Conservation (phyloP, 2,113 vertebrate species). For the Salvelinus namaycush region DNA sequence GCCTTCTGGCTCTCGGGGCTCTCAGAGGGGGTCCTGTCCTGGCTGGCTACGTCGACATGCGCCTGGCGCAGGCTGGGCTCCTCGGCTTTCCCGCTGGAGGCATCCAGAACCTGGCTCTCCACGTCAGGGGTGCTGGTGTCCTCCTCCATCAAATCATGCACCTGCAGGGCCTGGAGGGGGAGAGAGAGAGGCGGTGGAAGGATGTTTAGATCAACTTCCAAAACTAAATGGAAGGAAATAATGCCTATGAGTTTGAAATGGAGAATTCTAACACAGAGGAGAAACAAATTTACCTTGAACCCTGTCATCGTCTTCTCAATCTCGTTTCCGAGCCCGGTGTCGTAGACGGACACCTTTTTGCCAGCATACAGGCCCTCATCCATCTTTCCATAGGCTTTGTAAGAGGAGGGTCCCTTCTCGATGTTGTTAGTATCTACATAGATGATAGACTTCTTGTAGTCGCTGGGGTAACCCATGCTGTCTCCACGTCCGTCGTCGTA, state of each 20-base stretch:
- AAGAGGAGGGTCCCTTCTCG: constrained; percentile 49
- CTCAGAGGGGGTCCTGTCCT: constrained; percentile 2
- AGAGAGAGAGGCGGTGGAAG: background rate
- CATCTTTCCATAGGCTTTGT: constrained; percentile 66
- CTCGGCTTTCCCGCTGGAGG: constrained; percentile 31
- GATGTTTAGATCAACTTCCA: background rate
- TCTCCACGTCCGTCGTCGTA: constrained; percentile 67
- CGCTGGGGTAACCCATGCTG: constrained; percentile 65
- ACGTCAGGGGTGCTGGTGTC: constrained; percentile 75
- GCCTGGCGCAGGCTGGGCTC: constrained; percentile 45
- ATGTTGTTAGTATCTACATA: constrained; percentile 63
- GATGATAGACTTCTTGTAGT: constrained; percentile 69
- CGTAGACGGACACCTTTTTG: constrained; percentile 59
- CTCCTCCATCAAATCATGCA: constrained; percentile 66
- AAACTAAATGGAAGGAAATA: background rate
- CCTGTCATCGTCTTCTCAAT: constrained; percentile 70
- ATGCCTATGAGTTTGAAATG: background rate
- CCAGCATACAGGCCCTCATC: constrained; percentile 45
- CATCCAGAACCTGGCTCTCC: constrained; percentile 59
- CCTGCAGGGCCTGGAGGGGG: constrained; percentile 61
- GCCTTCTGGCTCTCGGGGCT: constrained; percentile 24
- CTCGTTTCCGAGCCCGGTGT: constrained; percentile 57
- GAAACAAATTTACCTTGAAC: constrained; percentile 63
- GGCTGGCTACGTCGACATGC: background rate
- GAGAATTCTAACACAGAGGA: background rate